Percentiles rank a stretch among this genome's conserved stretches.
Conservation (phyloP, 1,140 invertebrate genomes). For the Euura saliciscinereae region DNA sequence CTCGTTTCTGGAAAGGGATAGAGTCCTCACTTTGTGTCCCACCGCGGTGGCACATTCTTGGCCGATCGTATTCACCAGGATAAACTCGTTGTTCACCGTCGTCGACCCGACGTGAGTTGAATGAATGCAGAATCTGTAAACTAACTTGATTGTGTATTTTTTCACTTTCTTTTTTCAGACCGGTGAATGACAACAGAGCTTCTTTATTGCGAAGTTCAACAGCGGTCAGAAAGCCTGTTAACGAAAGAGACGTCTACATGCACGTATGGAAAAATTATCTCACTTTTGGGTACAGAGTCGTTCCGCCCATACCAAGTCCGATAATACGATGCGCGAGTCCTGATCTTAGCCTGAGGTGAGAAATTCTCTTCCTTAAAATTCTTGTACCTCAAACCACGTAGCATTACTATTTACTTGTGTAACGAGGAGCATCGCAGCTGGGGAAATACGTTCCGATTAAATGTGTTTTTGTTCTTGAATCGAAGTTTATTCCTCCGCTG, state of each 20-base stretch:
- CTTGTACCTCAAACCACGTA: too few species aligned
- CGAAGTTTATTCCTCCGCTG: not conserved
- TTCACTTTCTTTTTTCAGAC: slow-evolving; percentile 64
- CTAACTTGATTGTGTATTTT: not conserved
- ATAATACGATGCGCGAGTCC: slow-evolving; percentile 89
- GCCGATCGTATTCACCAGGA: slow-evolving; percentile 91
- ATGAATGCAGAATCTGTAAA: slow-evolving; percentile 17
- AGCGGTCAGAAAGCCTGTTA: slow-evolving; percentile 82
- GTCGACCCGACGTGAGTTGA: slow-evolving; percentile 92
- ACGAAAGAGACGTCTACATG: slow-evolving; percentile 91
- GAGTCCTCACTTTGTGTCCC: slow-evolving; percentile 81
- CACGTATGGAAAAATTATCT: slow-evolving; percentile 96
- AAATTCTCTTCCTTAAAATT: not conserved
- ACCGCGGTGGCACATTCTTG: slow-evolving; percentile 88
- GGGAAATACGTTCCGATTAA: not conserved
- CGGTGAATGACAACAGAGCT: slow-evolving; percentile 95
- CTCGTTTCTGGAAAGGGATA: slow-evolving; percentile 79
- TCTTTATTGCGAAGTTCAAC: slow-evolving; percentile 84
- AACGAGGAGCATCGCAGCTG: not conserved
- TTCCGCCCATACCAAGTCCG: slow-evolving; percentile 80
- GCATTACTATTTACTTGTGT: too few species aligned
- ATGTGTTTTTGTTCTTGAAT: not conserved
- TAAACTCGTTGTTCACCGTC: slow-evolving; percentile 88
- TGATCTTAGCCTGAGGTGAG: slow-evolving; percentile 87
- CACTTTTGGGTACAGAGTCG: slow-evolving; percentile 92